Percentiles rank a stretch among this genome's conserved stretches.
Evolutionary conservation across 1,140 invertebrate genomes (phyloP).

Genomic region (Zaprionus capensis): DNA sequence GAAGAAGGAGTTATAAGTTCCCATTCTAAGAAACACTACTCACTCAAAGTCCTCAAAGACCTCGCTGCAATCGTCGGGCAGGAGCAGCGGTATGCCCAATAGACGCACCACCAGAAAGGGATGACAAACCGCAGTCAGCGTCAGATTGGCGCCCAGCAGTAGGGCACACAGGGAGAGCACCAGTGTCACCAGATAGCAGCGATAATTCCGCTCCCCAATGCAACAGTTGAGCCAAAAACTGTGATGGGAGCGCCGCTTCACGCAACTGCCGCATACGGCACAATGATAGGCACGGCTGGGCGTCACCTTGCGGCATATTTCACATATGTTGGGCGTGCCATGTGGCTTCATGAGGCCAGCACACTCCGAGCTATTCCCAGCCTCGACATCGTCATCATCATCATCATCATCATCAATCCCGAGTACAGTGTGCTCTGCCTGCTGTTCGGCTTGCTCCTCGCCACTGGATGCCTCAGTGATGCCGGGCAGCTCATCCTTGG

Average conservation of each 20-base stretch:
- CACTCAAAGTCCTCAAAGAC: conserved; percentile 84
- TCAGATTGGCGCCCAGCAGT: conserved; percentile 83
- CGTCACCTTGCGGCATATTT: conserved; percentile 70
- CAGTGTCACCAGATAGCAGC: conserved; percentile 81
- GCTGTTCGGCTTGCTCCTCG: conserved; percentile 72
- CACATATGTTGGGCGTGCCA: conserved; percentile 71
- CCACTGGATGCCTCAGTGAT: conserved; percentile 73
- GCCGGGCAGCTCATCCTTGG: conserved; percentile 67
- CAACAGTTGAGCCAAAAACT: conserved; percentile 85
- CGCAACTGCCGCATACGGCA: conserved; percentile 71
- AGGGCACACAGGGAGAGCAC: conserved; percentile 69
- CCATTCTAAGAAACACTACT: conserved; percentile 35
- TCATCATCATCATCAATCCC: conserved; percentile 58
- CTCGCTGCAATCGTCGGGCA: conserved; percentile 85
- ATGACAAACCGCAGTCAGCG: conserved; percentile 85
- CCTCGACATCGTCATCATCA: conserved; percentile 43
- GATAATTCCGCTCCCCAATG: conserved; percentile 84
- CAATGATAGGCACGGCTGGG: conserved; percentile 73
- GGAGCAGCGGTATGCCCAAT: conserved; percentile 72
- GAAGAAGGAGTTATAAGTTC: no score
- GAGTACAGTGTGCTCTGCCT: conserved; percentile 62
- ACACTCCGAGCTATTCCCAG: conserved; percentile 36
- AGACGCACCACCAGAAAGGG: conserved; percentile 82
- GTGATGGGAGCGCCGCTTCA: conserved; percentile 78
- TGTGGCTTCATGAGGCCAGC: conserved; percentile 50